Conservation (phyloP, 2,888 invertebrate genomes). For the Lithophane socia region DNA sequence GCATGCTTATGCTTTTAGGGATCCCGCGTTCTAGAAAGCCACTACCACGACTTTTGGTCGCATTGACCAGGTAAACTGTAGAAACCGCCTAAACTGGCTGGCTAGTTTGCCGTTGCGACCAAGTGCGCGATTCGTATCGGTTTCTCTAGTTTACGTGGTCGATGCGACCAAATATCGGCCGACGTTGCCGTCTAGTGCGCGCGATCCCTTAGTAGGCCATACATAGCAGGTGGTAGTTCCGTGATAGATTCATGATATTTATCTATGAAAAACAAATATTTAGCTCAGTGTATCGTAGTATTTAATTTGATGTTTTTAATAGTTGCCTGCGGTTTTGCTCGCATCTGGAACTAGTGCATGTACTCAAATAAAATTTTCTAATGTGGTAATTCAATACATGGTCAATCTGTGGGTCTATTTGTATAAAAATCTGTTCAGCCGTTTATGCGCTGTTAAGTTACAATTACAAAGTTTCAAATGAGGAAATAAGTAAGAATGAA, state of each 20-base stretch:
- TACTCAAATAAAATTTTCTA: background rate
- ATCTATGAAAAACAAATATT: background rate
- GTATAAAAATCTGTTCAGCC: background rate
- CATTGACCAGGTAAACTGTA: too few species aligned
- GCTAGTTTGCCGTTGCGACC: too few species aligned
- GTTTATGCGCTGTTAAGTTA: background rate
- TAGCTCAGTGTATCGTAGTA: background rate
- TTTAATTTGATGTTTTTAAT: background rate
- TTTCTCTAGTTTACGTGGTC: too few species aligned
- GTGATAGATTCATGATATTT: background rate
- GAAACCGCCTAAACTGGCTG: too few species aligned
- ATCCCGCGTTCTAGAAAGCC: too few species aligned
- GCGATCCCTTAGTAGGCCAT: background rate
- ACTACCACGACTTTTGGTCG: too few species aligned
- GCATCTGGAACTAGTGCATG: background rate
- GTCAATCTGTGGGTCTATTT: background rate
- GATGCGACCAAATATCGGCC: too few species aligned
- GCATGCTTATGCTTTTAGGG: slow-evolving; percentile 42
- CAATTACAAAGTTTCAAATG: slow-evolving; percentile 4
- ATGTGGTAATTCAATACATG: background rate
- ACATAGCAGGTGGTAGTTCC: slow-evolving; percentile 8
- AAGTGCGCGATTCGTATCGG: too few species aligned
- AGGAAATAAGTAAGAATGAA: too few species aligned
- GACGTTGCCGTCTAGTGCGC: too few species aligned
- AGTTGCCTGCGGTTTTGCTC: background rate